These are phyloP conservation scores for Neotoxoptera formosana DNA, from an alignment of 1,140 invertebrate genomes.

Conservation along the genomic window DNA sequence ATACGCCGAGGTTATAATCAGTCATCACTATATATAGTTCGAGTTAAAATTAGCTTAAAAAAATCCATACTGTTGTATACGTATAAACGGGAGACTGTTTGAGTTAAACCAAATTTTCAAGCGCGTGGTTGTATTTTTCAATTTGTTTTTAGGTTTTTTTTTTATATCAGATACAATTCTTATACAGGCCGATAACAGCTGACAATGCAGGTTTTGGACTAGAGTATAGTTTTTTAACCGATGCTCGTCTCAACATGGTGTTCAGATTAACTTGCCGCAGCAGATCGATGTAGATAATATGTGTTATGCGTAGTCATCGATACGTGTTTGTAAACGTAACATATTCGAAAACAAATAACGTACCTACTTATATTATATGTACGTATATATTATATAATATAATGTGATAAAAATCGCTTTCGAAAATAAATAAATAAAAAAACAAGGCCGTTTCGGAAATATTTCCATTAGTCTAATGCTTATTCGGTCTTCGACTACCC, in stretches of 20 bases:
- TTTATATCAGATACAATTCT: neutral
- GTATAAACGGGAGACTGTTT: neutral
- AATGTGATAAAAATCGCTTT: neutral
- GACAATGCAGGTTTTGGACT: neutral
- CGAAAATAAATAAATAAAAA: conserved; percentile 5
- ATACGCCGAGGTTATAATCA: neutral
- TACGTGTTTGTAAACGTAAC: neutral
- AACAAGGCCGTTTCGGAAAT: neutral
- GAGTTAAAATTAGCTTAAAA: neutral
- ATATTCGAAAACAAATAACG: neutral
- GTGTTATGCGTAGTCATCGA: neutral
- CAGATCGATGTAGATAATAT: neutral
- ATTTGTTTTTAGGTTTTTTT: neutral
- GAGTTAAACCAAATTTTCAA: neutral
- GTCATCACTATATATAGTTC: too few relatives aligned
- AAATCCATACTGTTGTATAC: neutral
- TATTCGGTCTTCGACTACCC: neutral
- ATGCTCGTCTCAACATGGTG: neutral
- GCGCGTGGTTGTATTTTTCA: neutral
- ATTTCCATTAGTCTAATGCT: neutral
- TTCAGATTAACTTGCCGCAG: neutral
- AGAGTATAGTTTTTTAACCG: neutral
- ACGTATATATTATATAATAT: too few relatives aligned
- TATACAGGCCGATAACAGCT: neutral
- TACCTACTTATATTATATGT: too few relatives aligned